Conservation (phyloP, 2,113 vertebrate species). For the Podocnemis expansa region DNA sequence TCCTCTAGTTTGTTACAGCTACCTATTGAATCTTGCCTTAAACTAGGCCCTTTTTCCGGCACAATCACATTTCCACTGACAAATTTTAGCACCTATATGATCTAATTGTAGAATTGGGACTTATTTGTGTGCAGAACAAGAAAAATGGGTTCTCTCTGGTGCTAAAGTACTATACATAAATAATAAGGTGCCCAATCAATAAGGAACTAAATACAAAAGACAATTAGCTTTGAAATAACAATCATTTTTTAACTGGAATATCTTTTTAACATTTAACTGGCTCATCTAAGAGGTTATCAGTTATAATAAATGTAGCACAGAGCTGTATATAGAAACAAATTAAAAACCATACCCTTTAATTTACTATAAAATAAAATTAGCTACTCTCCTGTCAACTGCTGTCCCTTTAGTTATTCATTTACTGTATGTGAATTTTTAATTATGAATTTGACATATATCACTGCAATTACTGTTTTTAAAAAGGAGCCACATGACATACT, state of each 20-base stretch:
- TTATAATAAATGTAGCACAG: accelerated
- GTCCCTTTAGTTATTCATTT: not conserved
- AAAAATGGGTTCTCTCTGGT: not conserved
- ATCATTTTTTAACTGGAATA: accelerated
- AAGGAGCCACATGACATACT: not conserved
- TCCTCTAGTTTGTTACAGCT: not conserved
- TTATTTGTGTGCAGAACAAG: not conserved
- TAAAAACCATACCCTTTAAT: not conserved
- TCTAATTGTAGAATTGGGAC: not conserved
- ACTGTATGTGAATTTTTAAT: not conserved
- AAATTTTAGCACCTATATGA: not conserved
- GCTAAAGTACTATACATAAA: accelerated
- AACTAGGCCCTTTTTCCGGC: not conserved
- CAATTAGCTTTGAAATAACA: not conserved
- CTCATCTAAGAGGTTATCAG: accelerated
- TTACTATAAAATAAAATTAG: not conserved
- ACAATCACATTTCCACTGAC: not conserved
- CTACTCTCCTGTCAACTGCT: not conserved
- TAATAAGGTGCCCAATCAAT: not conserved
- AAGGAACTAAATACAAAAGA: accelerated
- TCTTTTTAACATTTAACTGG: accelerated
- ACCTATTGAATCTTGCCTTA: not conserved
- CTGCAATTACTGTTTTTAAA: not conserved
- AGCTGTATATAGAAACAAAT: not conserved
- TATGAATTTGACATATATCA: not conserved